These are phyloP conservation scores for Drosophila pruinosa DNA, from an alignment of 1,140 invertebrate genomes.

Conservation along the genomic window DNA sequence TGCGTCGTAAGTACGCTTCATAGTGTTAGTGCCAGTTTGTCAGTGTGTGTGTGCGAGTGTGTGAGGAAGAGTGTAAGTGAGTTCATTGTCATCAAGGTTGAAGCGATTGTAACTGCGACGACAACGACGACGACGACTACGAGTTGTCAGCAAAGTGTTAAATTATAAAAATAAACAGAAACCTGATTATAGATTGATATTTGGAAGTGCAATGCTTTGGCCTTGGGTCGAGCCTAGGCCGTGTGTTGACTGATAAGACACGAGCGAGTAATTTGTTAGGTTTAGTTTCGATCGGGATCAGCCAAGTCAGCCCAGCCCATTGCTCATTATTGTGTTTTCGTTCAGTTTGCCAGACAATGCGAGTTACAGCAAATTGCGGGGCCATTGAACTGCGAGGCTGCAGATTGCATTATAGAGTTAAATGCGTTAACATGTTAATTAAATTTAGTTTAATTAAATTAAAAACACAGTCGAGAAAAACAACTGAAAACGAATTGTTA, in stretches of 20 bases:
- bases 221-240: constrained; percentile 14
- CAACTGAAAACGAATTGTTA: constrained; percentile 35
- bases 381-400: constrained; percentile 42
- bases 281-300: neutral
- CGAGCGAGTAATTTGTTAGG: neutral
- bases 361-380: constrained; percentile 25
- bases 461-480: constrained; percentile 26
- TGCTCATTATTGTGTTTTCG: neutral
- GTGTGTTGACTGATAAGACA: constrained; percentile 34
- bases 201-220: constrained; percentile 20
- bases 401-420: constrained; percentile 71
- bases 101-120: constrained; percentile 7
- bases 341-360: constrained; percentile 25
- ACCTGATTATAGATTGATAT: constrained; percentile 36
- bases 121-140: too few species aligned
- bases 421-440: constrained; percentile 69
- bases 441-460: constrained; percentile 79
- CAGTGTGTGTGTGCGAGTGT: neutral
- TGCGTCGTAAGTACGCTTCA: too few species aligned
- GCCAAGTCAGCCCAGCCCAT: neutral
- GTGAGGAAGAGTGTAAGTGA: constrained; percentile 12
- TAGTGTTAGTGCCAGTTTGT: constrained; percentile 1
- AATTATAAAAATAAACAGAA: neutral
- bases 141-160: constrained; percentile 9
- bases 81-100: constrained; percentile 78